These are phyloP conservation scores for Physocephala rufipes DNA, from an alignment of 2,888 invertebrate species.

Conservation along the genomic window DNA sequence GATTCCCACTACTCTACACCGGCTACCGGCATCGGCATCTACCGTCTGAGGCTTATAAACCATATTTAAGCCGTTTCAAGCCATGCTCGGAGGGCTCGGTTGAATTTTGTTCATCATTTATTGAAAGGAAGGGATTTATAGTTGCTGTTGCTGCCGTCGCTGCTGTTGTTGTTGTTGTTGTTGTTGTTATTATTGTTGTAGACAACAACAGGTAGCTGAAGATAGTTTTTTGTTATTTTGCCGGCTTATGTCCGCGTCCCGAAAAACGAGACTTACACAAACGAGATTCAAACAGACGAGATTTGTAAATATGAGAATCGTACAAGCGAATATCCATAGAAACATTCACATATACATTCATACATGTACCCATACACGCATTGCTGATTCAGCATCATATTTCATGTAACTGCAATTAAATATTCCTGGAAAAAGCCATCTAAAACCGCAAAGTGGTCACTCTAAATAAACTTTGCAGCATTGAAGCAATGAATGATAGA, in stretches of 20 bases:
- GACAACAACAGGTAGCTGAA: too few relatives aligned
- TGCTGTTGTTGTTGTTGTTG: too few relatives aligned
- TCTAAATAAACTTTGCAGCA: conserved; percentile 5
- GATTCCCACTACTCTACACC: conserved; percentile 43
- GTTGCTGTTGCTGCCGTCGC: too few relatives aligned
- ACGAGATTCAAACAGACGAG: too few relatives aligned
- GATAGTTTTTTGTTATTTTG: conserved; percentile 31
- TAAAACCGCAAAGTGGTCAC: conserved; percentile 29
- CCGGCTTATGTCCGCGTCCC: background rate
- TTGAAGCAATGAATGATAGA: background rate
- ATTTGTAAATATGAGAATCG: too few relatives aligned
- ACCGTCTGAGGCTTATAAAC: conserved; percentile 19
- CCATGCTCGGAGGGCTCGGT: conserved; percentile 16
- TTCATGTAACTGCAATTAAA: conserved; percentile 55
- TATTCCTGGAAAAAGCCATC: conserved; percentile 57
- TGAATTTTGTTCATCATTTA: conserved; percentile 29
- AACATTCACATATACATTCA: too few relatives aligned
- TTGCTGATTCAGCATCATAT: conserved; percentile 15
- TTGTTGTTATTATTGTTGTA: too few relatives aligned
- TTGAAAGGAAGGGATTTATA: conserved; percentile 32
- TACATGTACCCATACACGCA: conserved; percentile 5
- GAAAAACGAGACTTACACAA: too few relatives aligned
- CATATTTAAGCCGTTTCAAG: conserved; percentile 18
- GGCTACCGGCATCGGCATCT: background rate
- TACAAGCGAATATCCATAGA: too few relatives aligned